phyloP scores from a whole-genome alignment of 2,888 invertebrate species.

The Plebejus melissa region DNA sequence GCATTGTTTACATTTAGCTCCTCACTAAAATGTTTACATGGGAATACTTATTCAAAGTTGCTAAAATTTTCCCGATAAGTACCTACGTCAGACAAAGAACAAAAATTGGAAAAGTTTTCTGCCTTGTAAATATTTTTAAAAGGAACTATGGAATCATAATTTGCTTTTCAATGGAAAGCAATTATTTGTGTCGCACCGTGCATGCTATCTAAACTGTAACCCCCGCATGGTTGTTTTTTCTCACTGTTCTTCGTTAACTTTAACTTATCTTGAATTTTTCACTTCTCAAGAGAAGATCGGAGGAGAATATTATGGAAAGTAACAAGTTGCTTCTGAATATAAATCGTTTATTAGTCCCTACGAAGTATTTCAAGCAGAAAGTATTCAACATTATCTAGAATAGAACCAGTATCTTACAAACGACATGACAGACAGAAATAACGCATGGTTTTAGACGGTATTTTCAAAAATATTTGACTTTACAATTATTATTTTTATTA shows the following conservation, averaged over 20 bases:
- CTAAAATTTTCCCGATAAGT: no score
- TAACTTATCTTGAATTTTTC: conserved; percentile 23
- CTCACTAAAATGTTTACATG: background rate
- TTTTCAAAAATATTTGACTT: background rate
- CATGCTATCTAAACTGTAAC: background rate
- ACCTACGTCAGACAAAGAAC: background rate
- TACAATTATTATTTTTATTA: background rate
- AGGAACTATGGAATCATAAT: background rate
- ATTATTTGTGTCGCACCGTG: conserved; percentile 10
- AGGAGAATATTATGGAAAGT: conserved; percentile 4
- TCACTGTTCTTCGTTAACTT: conserved; percentile 12
- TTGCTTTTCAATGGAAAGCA: conserved; percentile 19
- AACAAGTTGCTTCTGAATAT: background rate
- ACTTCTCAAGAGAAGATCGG: conserved; percentile 22
- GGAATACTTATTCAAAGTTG: background rate
- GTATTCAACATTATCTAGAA: background rate
- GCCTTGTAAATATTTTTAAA: background rate
- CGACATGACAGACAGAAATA: background rate
- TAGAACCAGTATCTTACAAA: conserved; percentile 1
- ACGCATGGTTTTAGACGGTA: background rate
- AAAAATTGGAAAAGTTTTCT: background rate
- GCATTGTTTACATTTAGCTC: background rate
- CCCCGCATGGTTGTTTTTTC: conserved; percentile 17
- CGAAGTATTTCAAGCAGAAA: background rate
- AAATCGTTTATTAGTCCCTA: conserved; percentile 1